These are phyloP conservation scores for Drosophila burlai DNA, from an alignment of 1,140 invertebrate species.

Conservation along the genomic window DNA sequence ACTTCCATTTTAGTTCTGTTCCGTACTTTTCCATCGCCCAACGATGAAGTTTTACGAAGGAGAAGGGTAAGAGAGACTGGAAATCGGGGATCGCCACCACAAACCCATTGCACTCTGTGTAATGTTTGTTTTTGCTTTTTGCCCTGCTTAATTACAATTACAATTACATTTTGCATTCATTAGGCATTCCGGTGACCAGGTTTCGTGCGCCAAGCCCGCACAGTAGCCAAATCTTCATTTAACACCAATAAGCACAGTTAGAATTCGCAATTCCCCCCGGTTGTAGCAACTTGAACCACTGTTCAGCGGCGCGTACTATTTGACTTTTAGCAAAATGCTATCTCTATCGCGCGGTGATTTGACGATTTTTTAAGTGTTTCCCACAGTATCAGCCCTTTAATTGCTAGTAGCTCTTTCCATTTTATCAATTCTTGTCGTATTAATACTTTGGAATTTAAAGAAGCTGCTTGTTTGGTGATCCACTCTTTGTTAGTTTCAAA, in stretches of 20 bases:
- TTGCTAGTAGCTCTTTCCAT: background rate
- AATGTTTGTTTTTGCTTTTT: conserved; percentile 2
- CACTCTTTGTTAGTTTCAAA: background rate
- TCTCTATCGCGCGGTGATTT: conserved; percentile 43
- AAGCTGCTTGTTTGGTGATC: background rate
- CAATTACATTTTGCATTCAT: conserved; percentile 44
- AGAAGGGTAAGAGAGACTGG: conserved; percentile 25
- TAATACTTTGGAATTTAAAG: background rate
- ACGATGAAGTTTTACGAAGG: conserved; percentile 32
- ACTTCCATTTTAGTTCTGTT: conserved; percentile 23
- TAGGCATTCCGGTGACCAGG: conserved; percentile 24
- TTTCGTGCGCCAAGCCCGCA: conserved; percentile 10
- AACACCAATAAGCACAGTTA: conserved; percentile 1
- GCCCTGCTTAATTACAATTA: conserved; percentile 40
- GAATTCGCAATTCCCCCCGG: background rate
- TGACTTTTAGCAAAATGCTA: conserved; percentile 61
- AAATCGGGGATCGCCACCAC: conserved; percentile 5
- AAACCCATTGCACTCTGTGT: conserved; percentile 8
- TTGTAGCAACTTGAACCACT: conserved; percentile 10
- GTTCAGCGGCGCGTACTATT: conserved; percentile 54
- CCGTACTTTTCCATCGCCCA: conserved; percentile 64
- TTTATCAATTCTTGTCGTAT: background rate
- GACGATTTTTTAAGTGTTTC: conserved; percentile 14
- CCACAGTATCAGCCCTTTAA: conserved; percentile 16
- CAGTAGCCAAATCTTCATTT: conserved; percentile 1